phyloP scores from a whole-genome alignment of 2,888 invertebrate species.

The Chrysodeixis includens region DNA sequence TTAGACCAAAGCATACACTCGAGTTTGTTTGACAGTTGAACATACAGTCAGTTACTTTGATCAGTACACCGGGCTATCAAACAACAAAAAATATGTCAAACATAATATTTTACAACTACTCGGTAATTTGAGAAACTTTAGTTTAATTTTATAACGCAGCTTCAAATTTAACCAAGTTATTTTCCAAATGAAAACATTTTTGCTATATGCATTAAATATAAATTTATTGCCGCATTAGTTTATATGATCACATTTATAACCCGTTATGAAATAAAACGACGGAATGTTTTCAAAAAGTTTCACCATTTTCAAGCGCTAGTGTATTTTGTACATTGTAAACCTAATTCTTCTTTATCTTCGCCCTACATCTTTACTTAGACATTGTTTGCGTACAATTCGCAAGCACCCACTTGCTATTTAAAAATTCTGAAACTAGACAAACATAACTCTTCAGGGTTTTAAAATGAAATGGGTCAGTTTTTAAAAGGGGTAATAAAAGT shows the following conservation, averaged over 20 bases:
- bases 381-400: conserved; percentile 33
- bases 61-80: no score
- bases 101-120: background rate
- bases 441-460: conserved; percentile 20
- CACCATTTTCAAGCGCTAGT: background rate
- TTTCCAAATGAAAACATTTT: background rate
- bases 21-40: no score
- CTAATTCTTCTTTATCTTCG: conserved; percentile 18
- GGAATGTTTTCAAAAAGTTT: background rate
- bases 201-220: background rate
- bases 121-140: background rate
- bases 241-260: background rate
- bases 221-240: conserved; percentile 4
- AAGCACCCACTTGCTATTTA: conserved; percentile 22
- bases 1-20: no score
- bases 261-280: background rate
- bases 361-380: conserved; percentile 27
- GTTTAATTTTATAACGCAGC: background rate
- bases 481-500: conserved; percentile 39
- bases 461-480: conserved; percentile 46
- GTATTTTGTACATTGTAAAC: conserved; percentile 19
- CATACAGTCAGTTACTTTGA: no score
- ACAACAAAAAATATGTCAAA: background rate
- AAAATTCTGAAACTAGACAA: conserved; percentile 27
- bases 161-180: background rate